A percentile compares a stretch with the other conserved stretches of the same genome.
Evolutionary conservation across 2,888 invertebrate species (phyloP).

Genomic region (Sphecodes monilicornis): DNA sequence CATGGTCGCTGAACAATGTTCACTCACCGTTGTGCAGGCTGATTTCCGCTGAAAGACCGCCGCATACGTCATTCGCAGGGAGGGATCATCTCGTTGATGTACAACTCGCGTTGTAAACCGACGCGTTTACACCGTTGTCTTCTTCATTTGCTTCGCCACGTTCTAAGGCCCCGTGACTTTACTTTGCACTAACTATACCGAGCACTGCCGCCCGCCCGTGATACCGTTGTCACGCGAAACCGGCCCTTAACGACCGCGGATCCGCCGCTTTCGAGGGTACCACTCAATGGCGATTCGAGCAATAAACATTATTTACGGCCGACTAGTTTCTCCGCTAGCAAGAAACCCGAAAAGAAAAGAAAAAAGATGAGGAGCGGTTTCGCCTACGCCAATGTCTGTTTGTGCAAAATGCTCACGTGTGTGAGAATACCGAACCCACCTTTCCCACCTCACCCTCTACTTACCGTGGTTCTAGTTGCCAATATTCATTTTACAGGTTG

Average conservation of each 20-base stretch:
- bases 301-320: slow-evolving; percentile 24
- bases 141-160: neutral
- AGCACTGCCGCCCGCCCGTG: neutral
- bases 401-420: neutral
- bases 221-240: neutral
- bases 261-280: slow-evolving; percentile 19
- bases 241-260: slow-evolving; percentile 9
- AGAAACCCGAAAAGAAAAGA: slow-evolving; percentile 1
- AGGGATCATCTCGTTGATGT: slow-evolving; percentile 1
- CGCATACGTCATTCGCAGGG: slow-evolving; percentile 18
- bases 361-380: neutral
- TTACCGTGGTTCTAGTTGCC: neutral
- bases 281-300: slow-evolving; percentile 37
- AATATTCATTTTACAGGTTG: neutral
- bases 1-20: slow-evolving; percentile 52
- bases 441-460: neutral
- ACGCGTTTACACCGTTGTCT: neutral
- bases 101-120: neutral
- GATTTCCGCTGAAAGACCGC: slow-evolving; percentile 45
- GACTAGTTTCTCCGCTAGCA: slow-evolving; percentile 23
- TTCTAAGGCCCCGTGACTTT: neutral
- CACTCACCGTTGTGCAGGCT: slow-evolving; percentile 71
- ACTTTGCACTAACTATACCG: neutral
- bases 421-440: neutral
- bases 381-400: slow-evolving; percentile 10